Percentiles rank a stretch among this genome's conserved stretches.
These are phyloP conservation scores for Microctonus hyperodae DNA, from an alignment of 2,888 invertebrate genomes.

Conservation along the genomic window DNA sequence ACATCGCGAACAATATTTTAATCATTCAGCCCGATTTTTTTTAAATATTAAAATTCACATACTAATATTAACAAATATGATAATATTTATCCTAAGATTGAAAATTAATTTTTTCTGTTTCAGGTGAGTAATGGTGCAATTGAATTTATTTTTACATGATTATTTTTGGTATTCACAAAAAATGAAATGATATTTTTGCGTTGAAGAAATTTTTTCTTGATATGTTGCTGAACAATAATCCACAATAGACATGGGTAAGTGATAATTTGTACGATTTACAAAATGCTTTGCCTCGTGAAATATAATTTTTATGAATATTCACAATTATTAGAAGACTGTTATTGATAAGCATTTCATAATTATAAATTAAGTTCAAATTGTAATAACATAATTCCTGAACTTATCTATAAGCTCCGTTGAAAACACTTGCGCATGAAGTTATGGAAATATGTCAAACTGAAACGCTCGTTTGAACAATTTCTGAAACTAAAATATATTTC, in stretches of 20 bases:
- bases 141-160: background rate
- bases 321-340: no score
- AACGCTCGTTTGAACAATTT: background rate
- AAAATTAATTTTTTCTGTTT: constrained; percentile 27
- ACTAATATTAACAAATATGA: no score
- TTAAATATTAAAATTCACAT: no score
- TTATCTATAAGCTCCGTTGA: no score
- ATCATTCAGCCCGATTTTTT: no score
- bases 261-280: background rate
- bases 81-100: no score
- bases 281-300: constrained; percentile 16
- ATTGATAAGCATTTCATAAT: no score
- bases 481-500: background rate
- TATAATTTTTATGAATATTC: background rate
- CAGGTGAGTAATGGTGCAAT: constrained; percentile 25
- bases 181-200: background rate
- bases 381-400: no score
- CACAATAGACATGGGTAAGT: constrained; percentile 14
- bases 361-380: no score
- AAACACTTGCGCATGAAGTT: background rate
- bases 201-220: background rate
- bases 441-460: background rate
- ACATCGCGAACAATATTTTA: no score
- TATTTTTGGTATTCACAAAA: background rate
- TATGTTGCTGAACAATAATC: constrained; percentile 12